phyloP scores from a whole-genome alignment of 2,888 invertebrate species.

The Lottia gigantea region DNA sequence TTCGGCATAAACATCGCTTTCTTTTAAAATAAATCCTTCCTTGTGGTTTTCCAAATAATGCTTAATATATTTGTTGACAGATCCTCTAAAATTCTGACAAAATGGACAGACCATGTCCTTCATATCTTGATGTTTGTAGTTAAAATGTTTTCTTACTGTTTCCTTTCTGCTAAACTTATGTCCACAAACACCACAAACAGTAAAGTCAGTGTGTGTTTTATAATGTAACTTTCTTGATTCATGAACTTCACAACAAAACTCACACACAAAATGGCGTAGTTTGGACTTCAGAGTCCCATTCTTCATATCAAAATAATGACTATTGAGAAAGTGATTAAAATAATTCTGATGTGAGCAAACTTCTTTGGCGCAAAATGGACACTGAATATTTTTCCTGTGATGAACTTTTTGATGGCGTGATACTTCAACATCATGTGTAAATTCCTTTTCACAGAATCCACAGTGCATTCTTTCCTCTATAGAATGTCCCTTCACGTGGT shows the following conservation, averaged over 20 bases:
- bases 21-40: background rate
- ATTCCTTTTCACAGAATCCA: too few relatives aligned
- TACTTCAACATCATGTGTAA: too few relatives aligned
- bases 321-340: too few relatives aligned
- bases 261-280: background rate
- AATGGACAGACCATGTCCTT: background rate
- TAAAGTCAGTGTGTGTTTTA: background rate
- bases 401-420: too few relatives aligned
- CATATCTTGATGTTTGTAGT: background rate
- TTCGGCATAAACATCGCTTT: background rate
- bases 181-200: background rate
- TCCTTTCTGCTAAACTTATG: background rate
- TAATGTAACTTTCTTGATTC: background rate
- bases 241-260: conserved; percentile 5
- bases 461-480: too few relatives aligned
- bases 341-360: too few relatives aligned
- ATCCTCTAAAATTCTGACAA: background rate
- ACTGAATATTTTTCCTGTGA: too few relatives aligned
- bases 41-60: background rate
- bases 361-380: too few relatives aligned
- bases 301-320: too few relatives aligned
- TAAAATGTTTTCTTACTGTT: background rate
- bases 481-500: too few relatives aligned
- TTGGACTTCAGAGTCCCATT: too few relatives aligned
- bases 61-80: background rate